These are phyloP conservation scores for Decapterus maruadsi DNA, from an alignment of 2,797 vertebrate genomes.

Conservation along the genomic window DNA sequence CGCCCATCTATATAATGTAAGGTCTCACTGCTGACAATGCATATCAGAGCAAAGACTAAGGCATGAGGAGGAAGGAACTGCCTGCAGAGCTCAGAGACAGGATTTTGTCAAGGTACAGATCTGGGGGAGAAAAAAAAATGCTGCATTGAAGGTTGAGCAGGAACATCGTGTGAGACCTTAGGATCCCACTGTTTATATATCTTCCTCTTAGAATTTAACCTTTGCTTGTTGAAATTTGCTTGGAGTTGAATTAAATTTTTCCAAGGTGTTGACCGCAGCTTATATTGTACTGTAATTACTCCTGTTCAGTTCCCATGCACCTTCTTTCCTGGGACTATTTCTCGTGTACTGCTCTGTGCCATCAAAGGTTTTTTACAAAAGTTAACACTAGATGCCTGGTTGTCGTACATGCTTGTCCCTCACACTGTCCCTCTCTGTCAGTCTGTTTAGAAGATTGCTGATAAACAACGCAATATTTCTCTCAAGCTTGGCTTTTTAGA, in stretches of 20 bases:
- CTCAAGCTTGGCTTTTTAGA: conserved; percentile 46
- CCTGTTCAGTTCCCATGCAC: conserved; percentile 25
- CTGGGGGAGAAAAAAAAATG: no score
- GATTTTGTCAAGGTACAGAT: no score
- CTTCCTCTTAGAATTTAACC: conserved; percentile 37
- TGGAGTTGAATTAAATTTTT: conserved; percentile 54
- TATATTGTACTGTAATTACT: conserved; percentile 21
- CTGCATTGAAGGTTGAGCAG: no score
- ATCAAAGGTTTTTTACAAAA: conserved; percentile 21
- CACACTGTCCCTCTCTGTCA: conserved; percentile 51
- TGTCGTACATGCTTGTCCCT: conserved; percentile 40
- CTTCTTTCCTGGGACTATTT: conserved; percentile 28
- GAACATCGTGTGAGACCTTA: no score
- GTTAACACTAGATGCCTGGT: conserved; percentile 13
- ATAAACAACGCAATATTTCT: conserved; percentile 51
- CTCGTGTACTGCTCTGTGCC: neutral
- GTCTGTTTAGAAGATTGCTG: conserved; percentile 50
- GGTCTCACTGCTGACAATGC: no score
- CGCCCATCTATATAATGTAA: no score
- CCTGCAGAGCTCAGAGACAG: no score
- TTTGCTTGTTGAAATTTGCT: conserved; percentile 34
- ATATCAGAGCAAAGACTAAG: neutral
- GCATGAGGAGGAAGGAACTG: no score
- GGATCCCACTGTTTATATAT: neutral
- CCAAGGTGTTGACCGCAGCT: conserved; percentile 60